Conservation (phyloP, 1,140 invertebrate species). For the Lordiphosa clarofinis region DNA sequence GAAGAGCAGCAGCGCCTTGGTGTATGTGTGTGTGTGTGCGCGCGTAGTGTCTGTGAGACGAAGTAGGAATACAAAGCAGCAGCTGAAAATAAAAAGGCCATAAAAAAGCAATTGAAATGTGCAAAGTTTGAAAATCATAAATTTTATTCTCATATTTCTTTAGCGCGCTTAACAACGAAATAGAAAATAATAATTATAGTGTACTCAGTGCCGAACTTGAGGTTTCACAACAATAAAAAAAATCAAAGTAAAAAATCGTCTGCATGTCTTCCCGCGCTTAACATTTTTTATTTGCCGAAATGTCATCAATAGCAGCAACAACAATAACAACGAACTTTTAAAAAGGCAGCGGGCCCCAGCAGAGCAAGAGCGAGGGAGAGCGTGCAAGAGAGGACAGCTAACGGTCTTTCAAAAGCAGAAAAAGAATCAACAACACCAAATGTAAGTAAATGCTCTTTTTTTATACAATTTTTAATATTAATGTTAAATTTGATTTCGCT, state of each 20-base stretch:
- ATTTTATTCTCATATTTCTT: constrained; percentile 39
- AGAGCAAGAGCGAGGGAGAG: background rate
- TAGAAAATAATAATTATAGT: constrained; percentile 23
- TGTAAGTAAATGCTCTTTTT: constrained; percentile 6
- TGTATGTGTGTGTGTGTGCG: constrained; percentile 20
- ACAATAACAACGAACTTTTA: constrained; percentile 39
- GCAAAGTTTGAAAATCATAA: constrained; percentile 25
- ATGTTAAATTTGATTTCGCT: too few relatives aligned
- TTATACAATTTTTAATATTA: too few relatives aligned
- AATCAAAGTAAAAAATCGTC: constrained; percentile 11
- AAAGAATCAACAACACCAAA: constrained; percentile 21
- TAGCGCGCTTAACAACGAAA: constrained; percentile 41
- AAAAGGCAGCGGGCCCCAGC: constrained; percentile 15
- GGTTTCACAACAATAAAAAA: constrained; percentile 20
- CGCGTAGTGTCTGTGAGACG: constrained; percentile 26
- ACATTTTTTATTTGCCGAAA: constrained; percentile 10
- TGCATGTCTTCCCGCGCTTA: constrained; percentile 15
- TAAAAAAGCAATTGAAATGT: constrained; percentile 25
- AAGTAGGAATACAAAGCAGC: constrained; percentile 40
- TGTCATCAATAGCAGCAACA: constrained; percentile 15
- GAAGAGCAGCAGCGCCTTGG: constrained; percentile 10
- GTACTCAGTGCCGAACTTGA: too few relatives aligned
- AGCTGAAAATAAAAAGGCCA: constrained; percentile 40
- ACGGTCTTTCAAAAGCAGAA: constrained; percentile 32
- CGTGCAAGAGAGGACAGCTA: constrained; percentile 25